Base-by-base conservation (phyloP, 1,140 invertebrate species). In the Pinna nobilis region DNA sequence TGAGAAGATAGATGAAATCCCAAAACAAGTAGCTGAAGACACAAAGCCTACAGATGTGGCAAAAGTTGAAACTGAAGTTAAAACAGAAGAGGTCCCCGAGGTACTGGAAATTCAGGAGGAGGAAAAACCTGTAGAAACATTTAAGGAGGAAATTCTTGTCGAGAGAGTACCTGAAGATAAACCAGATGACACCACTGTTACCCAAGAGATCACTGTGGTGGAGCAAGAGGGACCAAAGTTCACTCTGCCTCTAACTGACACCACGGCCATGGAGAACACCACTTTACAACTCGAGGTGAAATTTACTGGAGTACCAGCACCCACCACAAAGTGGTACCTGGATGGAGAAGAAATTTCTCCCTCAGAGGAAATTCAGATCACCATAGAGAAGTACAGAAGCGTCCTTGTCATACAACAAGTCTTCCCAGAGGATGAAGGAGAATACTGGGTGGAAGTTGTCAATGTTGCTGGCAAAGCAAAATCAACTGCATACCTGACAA, bases 361-460 rank as follows among this genome's bases (percentile, higher is more conserved):
- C 53, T 79, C 82, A 28, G 81, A 85, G 33, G 86, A 84, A 49
- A 81, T 87, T 51, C 74, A 85, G 30, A 80, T 89, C 30, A 79
- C 79, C 6, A 80, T 81, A 49, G 78, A 85, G 25, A 67, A 83
- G 33, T 75, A 80, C 23, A 77, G 66, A 28, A 84, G 83, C 49
- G 68, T 79, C 23, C 72, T 89, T 32, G 76, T 78, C n/a, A 82
- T 89, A n/a, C 57, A 69, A 11, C 82, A 88, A 37, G 83, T 86
- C 6, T 84, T 87, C 49, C 71, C 83, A 7, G 86, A 88, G 70
- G 87, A 90, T 74, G 82, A 84, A 74, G 88, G 87, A 23, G 82
- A 85, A 68, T 89, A 89, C 69, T 81, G 80, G 61, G 78, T 88
- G 9, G 86, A 87, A 60, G 79, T 82, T 11, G 74, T 61, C 50